Base-by-base conservation (phyloP, 2,797 vertebrate species). In the Sebastes oblongus region DNA sequence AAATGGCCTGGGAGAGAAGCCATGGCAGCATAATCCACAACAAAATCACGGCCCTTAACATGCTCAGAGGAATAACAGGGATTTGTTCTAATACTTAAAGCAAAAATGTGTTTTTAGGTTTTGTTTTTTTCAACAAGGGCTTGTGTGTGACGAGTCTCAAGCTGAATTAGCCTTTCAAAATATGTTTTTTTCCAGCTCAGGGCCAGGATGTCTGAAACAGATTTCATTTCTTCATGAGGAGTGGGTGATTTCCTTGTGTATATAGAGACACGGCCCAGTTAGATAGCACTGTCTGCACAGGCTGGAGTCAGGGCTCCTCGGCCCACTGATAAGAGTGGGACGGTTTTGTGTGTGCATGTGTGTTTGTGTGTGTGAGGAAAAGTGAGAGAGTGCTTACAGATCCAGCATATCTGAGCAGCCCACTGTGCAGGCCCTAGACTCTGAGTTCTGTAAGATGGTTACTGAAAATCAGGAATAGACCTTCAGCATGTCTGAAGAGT, bases 211-310 rank as follows among this genome's bases (percentile, higher is more conserved):
- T 92, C 91, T 91, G 85, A 88, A 80, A 82, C 71, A 90, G 80
- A 92, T 87, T 90, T 90, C 11, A 82, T 86, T 92, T 93, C 84
- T 94, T 86, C 81, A 84, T 83, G 78, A 92, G 85, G 81, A 91
- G 81, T 90, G 89, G 86, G 90, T 88, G 83, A 91, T 90, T 92
- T 92, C 86, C 86, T 88, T 88, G 84, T 92, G 87, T 87, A 88
- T 90, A 92, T 88, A 89, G 88, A 93, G 86, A 90, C 85, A 85
- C 82, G 85, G 86, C 83, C 75, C 82, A 87, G 91, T 92, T 84
- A 93, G 91, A 91, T 93, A 95, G 91, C 85, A 85, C 91, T 93
- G 93, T 96, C 94, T 92, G 93, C 94, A 92, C 92, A 92, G 89
- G 88, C 84, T 86, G 84, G 91, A 96, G 92, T 95, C 95, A 94